Evolutionary conservation across 2,888 invertebrate species (phyloP).

Genomic region (Tineola bisselliella): DNA sequence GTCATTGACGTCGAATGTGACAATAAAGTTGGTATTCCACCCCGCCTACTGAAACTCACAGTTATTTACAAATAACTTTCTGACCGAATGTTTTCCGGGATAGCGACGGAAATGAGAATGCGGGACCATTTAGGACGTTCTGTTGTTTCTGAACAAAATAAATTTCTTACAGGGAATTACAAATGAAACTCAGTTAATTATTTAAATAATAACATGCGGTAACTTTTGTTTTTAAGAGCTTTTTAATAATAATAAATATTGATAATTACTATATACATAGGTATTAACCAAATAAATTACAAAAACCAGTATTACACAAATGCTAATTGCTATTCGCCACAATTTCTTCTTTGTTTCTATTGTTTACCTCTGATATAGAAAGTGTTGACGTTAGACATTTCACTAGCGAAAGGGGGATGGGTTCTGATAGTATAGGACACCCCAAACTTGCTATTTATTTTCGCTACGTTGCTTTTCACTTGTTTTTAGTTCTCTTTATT

Average conservation of each 20-base stretch:
- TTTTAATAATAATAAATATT: too few relatives aligned
- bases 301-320: background rate
- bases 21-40: conserved; percentile 4
- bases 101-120: conserved; percentile 8
- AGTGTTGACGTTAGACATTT: conserved; percentile 2
- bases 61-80: background rate
- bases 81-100: background rate
- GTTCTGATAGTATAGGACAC: background rate
- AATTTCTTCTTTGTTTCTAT: background rate
- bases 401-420: background rate
- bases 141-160: background rate
- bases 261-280: background rate
- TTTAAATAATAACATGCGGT: too few relatives aligned
- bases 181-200: background rate
- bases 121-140: background rate
- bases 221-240: too few relatives aligned
- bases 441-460: conserved; percentile 3
- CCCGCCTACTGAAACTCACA: background rate
- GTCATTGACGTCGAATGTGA: conserved; percentile 6
- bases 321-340: background rate
- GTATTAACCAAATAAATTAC: too few relatives aligned
- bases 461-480: background rate
- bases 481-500: background rate
- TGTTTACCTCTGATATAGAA: conserved; percentile 3
- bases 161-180: background rate